A percentile compares a stretch with the other conserved stretches of the same genome.
These are phyloP conservation scores for Alligator sinensis DNA, from an alignment of 2,113 vertebrate genomes.

Conservation along the genomic window DNA sequence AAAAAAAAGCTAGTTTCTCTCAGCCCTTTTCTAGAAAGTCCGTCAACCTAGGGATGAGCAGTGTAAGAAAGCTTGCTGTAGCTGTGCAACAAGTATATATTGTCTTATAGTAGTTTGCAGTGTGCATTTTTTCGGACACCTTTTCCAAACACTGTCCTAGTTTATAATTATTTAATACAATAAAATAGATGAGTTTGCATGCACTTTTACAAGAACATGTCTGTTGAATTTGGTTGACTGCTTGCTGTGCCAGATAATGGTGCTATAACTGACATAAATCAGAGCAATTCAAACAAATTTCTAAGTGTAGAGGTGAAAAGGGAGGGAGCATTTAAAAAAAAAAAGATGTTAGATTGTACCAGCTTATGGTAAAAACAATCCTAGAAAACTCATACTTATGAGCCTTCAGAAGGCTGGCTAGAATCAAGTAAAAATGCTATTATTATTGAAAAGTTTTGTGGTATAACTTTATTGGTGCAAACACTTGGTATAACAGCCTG, in stretches of 20 bases:
- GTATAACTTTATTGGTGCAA: background rate
- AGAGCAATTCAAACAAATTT: background rate
- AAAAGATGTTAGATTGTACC: accelerated
- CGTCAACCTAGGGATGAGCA: background rate
- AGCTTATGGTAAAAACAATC: background rate
- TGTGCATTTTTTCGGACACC: background rate
- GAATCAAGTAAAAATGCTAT: background rate
- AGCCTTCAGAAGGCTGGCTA: background rate
- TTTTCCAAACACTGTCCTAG: background rate
- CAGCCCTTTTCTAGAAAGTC: background rate
- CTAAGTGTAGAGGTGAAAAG: background rate
- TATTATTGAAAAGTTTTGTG: background rate
- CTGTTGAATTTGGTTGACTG: background rate
- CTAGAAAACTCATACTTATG: background rate
- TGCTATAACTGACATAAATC: background rate
- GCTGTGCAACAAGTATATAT: background rate
- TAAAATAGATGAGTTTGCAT: background rate
- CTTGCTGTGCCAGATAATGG: background rate
- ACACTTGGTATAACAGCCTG: background rate
- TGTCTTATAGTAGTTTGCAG: background rate
- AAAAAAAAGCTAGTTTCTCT: background rate
- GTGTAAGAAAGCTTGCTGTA: background rate
- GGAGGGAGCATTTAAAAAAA: background rate
- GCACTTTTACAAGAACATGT: background rate
- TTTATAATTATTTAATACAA: background rate